Conservation (phyloP, 1,140 invertebrate genomes). For the Chionoecetes opilio region DNA sequence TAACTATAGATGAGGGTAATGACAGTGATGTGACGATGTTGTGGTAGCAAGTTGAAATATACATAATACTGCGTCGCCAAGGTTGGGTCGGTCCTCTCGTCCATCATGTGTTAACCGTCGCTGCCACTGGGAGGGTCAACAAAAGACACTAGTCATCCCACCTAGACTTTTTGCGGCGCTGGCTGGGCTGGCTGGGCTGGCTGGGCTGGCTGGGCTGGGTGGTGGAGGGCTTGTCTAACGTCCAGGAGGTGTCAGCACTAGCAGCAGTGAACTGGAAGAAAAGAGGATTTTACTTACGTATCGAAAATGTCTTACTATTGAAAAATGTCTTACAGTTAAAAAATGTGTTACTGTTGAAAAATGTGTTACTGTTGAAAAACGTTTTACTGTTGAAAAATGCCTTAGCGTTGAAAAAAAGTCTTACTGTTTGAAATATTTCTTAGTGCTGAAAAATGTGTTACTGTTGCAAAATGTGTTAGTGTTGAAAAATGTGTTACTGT, state of each 20-base stretch:
- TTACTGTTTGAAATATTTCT: too few species aligned
- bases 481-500: too few species aligned
- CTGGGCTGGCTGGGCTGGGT: slow-evolving; percentile 15
- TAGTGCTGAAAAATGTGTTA: too few species aligned
- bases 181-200: neutral
- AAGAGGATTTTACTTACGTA: neutral
- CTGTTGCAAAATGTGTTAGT: too few species aligned
- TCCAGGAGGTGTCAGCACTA: slow-evolving; percentile 73
- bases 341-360: too few species aligned
- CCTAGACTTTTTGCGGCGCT: slow-evolving; percentile 71
- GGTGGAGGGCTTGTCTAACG: slow-evolving; percentile 2
- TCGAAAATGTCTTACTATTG: too few species aligned
- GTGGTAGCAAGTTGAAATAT: neutral
- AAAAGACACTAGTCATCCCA: slow-evolving; percentile 68
- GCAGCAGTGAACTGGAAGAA: slow-evolving; percentile 75
- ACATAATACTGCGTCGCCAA: neutral
- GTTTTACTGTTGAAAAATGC: too few species aligned
- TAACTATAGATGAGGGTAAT: neutral
- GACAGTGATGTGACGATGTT: neutral
- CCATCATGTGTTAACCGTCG: neutral
- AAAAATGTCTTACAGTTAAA: too few species aligned
- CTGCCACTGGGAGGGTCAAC: neutral
- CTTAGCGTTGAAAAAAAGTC: too few species aligned
- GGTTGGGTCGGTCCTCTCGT: neutral
- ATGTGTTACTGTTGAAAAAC: too few species aligned